Evolutionary conservation across 2,797 vertebrate genomes (phyloP).

Genomic region (Chloroceryle inda): DNA sequence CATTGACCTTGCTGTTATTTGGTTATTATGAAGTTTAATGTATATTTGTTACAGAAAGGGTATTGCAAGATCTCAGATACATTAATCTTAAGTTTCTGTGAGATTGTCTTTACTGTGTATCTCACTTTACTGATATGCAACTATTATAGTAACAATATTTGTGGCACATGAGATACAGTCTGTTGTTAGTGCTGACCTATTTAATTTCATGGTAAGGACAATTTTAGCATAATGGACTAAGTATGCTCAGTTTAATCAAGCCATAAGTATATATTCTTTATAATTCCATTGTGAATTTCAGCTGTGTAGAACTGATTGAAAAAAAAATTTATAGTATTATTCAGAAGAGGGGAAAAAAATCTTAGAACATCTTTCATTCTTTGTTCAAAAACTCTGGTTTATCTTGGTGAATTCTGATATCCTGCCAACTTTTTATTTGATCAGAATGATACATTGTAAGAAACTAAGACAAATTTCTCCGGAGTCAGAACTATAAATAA

Average conservation of each 20-base stretch:
- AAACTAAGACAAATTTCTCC: constrained; percentile 38
- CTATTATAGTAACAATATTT: neutral
- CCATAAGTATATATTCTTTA: neutral
- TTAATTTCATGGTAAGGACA: neutral
- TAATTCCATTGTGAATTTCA: neutral
- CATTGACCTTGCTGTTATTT: neutral
- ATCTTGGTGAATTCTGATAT: constrained; percentile 20
- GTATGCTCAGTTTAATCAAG: neutral
- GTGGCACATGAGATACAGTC: neutral
- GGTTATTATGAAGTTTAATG: neutral
- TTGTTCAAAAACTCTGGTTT: constrained; percentile 17
- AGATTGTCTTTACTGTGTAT: neutral
- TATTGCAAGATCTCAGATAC: neutral
- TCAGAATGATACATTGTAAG: neutral
- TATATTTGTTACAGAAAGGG: neutral
- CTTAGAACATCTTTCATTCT: constrained; percentile 11
- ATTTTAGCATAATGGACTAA: neutral
- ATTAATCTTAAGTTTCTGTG: neutral
- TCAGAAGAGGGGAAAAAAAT: neutral
- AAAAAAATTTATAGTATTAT: neutral
- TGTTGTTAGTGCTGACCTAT: neutral
- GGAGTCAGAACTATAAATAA: neutral
- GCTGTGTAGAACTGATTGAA: constrained; percentile 14
- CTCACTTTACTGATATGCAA: neutral
- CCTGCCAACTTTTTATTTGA: constrained; percentile 40